Conservation (phyloP, 2,888 invertebrate genomes). For the Eupithecia subfuscata region DNA sequence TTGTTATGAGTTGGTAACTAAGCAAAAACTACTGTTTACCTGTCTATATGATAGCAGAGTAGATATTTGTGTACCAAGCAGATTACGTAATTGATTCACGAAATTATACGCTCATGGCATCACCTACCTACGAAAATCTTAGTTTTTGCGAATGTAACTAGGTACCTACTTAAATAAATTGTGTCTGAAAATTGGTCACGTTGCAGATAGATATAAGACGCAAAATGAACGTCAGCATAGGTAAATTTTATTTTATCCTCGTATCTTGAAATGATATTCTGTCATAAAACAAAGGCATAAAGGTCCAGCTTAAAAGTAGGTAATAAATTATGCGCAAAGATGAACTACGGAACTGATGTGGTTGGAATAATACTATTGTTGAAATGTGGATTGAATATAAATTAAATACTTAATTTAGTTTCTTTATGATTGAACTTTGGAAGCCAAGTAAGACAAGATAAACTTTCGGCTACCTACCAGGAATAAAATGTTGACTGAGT, state of each 20-base stretch:
- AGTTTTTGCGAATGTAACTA: not conserved
- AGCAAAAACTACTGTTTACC: slow-evolving; percentile 1
- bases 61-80: not conserved
- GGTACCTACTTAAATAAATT: not conserved
- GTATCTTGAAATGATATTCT: not conserved
- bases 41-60: not conserved
- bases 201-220: not conserved
- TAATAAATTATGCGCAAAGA: slow-evolving; percentile 20
- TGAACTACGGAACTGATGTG: slow-evolving; percentile 27
- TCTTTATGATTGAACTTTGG: slow-evolving; percentile 15
- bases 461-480: not conserved
- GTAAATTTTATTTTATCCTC: not conserved
- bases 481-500: not conserved
- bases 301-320: slow-evolving; percentile 10
- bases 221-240: not conserved
- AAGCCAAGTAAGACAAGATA: not conserved
- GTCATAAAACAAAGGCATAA: slow-evolving; percentile 12
- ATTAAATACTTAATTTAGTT: not conserved
- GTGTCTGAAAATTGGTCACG: not conserved
- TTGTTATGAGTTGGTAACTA: not conserved
- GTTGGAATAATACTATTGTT: slow-evolving; percentile 19
- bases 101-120: not conserved
- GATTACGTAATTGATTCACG: not conserved
- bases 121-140: not conserved
- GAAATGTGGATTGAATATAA: slow-evolving; percentile 24